Conservation (phyloP, 2,888 invertebrate species). For the Drosophila multiciliata region DNA sequence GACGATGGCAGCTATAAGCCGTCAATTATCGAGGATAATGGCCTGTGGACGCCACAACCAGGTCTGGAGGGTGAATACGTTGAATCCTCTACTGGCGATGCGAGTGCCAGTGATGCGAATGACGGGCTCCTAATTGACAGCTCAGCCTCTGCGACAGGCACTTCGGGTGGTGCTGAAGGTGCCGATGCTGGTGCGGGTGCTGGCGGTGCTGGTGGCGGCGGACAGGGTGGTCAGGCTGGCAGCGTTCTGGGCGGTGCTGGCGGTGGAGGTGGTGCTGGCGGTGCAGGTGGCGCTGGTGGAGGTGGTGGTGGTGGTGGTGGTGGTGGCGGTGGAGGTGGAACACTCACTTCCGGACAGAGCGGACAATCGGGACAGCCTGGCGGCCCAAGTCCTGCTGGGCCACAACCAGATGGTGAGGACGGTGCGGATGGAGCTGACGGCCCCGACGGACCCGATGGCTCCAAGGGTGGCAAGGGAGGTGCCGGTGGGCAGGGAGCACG, state of each 20-base stretch:
- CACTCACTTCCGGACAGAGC: conserved; percentile 57
- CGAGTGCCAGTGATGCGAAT: background rate
- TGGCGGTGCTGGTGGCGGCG: background rate
- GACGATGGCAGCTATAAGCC: conserved; percentile 69
- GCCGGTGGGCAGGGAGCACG: conserved; percentile 77
- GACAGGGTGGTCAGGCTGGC: background rate
- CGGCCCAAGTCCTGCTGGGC: conserved; percentile 62
- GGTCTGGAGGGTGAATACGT: conserved; percentile 58
- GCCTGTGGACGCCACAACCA: conserved; percentile 53
- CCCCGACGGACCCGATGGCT: conserved; percentile 74
- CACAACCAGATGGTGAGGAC: conserved; percentile 73
- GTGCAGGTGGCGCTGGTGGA: conserved; percentile 64
- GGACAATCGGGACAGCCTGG: conserved; percentile 67
- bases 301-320: conserved; percentile 72
- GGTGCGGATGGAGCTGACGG: conserved; percentile 77
- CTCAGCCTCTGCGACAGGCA: conserved; percentile 4
- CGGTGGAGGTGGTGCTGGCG: conserved; percentile 56
- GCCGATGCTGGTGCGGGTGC: background rate
- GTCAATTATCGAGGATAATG: conserved; percentile 50
- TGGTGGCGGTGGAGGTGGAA: conserved; percentile 72
- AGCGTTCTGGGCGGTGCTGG: background rate
- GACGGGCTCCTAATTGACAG: conserved; percentile 1
- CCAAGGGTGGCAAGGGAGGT: conserved; percentile 78
- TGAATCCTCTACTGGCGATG: conserved; percentile 26
- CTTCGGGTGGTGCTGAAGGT: conserved; percentile 10